Base-by-base conservation (phyloP, 2,797 vertebrate species). In the Oceanodroma leucorhoa region DNA sequence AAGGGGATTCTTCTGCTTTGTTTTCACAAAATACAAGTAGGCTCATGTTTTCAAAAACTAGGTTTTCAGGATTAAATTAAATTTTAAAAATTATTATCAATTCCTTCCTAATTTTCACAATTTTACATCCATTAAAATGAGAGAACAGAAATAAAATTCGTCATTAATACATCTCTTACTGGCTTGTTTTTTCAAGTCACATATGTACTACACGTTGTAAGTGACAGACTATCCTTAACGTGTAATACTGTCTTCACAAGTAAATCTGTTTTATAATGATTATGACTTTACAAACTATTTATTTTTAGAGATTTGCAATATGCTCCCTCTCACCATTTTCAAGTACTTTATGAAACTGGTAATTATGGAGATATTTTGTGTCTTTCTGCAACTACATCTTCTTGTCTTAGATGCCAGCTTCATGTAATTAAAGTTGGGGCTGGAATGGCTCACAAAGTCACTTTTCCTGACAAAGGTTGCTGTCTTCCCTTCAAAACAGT, bases 281-380 rank as follows among this genome's bases (percentile, higher is more conserved):
- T 86, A 91, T 91, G 85, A 85, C 87, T 94, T 96, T 94, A 95
- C 76, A 93, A 95, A 95, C 79, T 87, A 85, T 80, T 95, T 95
- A 96, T 95, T 96, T 97, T 96, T 94, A 96, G 92, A 95, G 65
- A 91, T 78, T 89, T 65, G 91, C 95, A 97, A 96, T 96, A 97
- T 95, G 92, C 65, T 96, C 78, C 77, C 91, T 94, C 90, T 96
- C 84, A 94, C 58, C 30, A 89, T 91, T 95, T 93, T 88, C 75
- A 90, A 89, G 76, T 72, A 85, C 82, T 96, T 88, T 81, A 90
- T 64, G 77, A 85, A 94, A 91, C 65, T 83, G 57, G 50, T 86
- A 93, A 96, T 96, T 83, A 92, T 7, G 23, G 46, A 94, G 79
- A 83, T 89, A 96, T 58, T 75, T 85, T 77, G 41, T 75, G 51